Conservation (phyloP, 1,140 invertebrate genomes). For the Micrasema minimum region DNA sequence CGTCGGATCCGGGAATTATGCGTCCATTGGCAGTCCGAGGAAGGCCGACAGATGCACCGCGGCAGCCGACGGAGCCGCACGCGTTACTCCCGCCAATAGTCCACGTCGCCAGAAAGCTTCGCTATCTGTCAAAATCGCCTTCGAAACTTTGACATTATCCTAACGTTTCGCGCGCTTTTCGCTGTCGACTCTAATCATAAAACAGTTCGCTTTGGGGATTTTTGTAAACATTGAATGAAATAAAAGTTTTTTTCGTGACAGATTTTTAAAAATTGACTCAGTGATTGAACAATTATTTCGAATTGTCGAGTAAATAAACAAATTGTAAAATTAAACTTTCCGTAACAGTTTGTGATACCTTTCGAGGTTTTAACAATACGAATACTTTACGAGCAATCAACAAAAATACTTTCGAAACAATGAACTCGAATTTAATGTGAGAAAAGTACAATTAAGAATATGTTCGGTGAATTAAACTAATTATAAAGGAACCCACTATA, state of each 20-base stretch:
- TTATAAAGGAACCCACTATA: background rate
- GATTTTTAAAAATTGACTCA: too few relatives aligned
- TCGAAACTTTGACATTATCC: constrained; percentile 38
- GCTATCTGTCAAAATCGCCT: constrained; percentile 36
- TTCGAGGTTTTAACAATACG: background rate
- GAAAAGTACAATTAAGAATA: background rate
- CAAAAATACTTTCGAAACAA: constrained; percentile 7
- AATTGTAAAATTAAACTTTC: too few relatives aligned
- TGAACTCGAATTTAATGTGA: constrained; percentile 15
- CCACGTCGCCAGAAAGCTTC: constrained; percentile 5
- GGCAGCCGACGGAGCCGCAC: constrained; percentile 47
- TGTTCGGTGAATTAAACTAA: constrained; percentile 6
- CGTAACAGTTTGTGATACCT: constrained; percentile 2
- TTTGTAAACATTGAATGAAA: constrained; percentile 7
- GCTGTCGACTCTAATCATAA: background rate
- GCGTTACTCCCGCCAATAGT: constrained; percentile 7
- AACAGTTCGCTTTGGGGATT: constrained; percentile 11
- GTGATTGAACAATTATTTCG: too few relatives aligned
- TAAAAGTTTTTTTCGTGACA: background rate
- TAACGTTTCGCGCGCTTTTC: constrained; percentile 43
- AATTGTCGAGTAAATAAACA: too few relatives aligned
- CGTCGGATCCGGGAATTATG: constrained; percentile 66
- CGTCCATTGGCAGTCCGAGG: constrained; percentile 64
- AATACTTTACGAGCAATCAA: background rate
- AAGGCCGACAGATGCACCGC: constrained; percentile 49